phyloP scores from a whole-genome alignment of 2,888 invertebrate species.

The Drosophila leonis region DNA sequence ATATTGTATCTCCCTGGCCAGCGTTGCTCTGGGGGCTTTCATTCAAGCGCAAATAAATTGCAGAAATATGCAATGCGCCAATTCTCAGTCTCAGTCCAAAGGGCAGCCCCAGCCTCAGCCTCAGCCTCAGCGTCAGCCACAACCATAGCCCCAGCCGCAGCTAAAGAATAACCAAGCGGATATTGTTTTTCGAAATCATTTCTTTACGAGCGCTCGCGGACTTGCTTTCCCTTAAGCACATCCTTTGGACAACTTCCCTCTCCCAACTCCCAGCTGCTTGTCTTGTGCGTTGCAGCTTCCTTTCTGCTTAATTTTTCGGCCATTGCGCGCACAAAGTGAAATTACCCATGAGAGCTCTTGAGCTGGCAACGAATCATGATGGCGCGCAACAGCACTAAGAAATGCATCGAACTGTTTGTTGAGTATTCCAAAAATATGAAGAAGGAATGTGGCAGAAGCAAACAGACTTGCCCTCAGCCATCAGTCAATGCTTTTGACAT shows the following conservation, averaged over 20 bases:
- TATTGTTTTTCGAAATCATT: conserved; percentile 77
- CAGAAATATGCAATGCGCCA: conserved; percentile 74
- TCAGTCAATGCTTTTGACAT: conserved; percentile 1
- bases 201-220: conserved; percentile 45
- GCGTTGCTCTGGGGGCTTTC: conserved; percentile 39
- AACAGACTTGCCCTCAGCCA: conserved; percentile 1
- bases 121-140: conserved; percentile 43
- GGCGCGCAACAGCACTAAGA: conserved; percentile 29
- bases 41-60: conserved; percentile 72
- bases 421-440: conserved; percentile 33
- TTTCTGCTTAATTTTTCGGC: conserved; percentile 68
- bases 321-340: conserved; percentile 75
- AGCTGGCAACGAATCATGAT: conserved; percentile 27
- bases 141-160: conserved; percentile 24
- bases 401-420: conserved; percentile 58
- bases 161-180: conserved; percentile 63
- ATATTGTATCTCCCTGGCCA: conserved; percentile 49
- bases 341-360: conserved; percentile 68
- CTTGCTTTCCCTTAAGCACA: conserved; percentile 29
- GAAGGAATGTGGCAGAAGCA: conserved; percentile 14
- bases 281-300: conserved; percentile 34
- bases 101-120: conserved; percentile 22
- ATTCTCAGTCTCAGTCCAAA: conserved; percentile 59
- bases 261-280: conserved; percentile 1
- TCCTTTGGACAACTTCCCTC: not conserved